Base-by-base conservation (phyloP, 2,113 vertebrate species). In the Maccullochella peelii region DNA sequence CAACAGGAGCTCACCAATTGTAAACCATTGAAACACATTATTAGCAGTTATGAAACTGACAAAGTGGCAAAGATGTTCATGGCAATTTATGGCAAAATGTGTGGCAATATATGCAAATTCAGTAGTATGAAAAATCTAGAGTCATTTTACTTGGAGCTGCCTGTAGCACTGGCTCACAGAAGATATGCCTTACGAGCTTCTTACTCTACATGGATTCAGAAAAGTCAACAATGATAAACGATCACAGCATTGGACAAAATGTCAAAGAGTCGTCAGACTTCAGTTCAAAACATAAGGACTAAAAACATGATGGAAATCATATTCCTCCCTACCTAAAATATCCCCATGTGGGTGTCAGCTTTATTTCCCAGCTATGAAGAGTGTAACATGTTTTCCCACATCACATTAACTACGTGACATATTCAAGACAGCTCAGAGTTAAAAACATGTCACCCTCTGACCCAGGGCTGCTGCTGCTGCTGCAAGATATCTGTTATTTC, bases 11-110 rank as follows among this genome's bases (percentile, higher is more conserved):
- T 94, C 91, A 91, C 89, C 92, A 80, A 77, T 84, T 93, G 93
- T 95, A 94, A 94, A 95, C 93, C 86, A 91, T 91, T 92, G n/a
- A 89, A 92, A 94, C 91, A 93, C 86, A 85, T 90, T 55, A 83
- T 86, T 88, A 92, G 90, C 89, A 68, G 89, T 84, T 63, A 88
- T 89, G 86, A 88, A 91, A 87, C 69, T 68, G 82, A 87, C 82
- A 83, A 85, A 83, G 57, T 92, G 79, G 78, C 77, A 57, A 79
- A 85, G 73, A 80, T 86, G 82, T 57, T 68, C 36, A 82, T 84
- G 86, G 84, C 67, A 30, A 80, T 87, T 69, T 82, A 89, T 89
- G 91, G 92, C 88, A 73, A 76, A 36, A 76, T 75, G 71, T 73
- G 77, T 81, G 77, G 85, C 83, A 85, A 83, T 62, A 59, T 82